Conservation (phyloP, 2,113 vertebrate species). For the Pterophyllum scalare region DNA sequence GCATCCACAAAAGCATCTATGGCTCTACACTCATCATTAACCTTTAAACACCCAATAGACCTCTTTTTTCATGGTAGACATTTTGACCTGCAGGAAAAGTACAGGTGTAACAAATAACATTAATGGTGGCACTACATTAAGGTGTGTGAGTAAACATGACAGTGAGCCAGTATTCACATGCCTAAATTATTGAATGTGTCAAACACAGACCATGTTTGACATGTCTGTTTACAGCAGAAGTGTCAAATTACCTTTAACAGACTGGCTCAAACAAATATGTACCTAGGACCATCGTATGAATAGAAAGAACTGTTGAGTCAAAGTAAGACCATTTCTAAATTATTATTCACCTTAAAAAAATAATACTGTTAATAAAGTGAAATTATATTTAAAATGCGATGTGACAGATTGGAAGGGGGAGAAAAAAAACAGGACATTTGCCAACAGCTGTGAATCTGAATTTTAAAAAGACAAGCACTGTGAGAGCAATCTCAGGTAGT, state of each 20-base stretch:
- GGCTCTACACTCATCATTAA: slow-evolving; percentile 49
- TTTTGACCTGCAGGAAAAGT: slow-evolving; percentile 41
- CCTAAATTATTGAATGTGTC: neutral
- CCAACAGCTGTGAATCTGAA: neutral
- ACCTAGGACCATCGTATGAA: neutral
- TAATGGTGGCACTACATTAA: slow-evolving; percentile 21
- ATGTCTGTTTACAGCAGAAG: slow-evolving; percentile 14
- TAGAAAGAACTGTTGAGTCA: neutral
- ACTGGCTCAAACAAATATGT: neutral
- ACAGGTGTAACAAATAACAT: slow-evolving; percentile 48
- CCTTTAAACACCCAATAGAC: slow-evolving; percentile 54
- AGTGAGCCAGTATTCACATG: neutral
- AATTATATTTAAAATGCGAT: neutral
- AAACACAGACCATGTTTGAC: neutral
- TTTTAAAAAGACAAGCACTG: neutral
- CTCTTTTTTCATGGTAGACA: slow-evolving; percentile 46
- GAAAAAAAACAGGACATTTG: neutral
- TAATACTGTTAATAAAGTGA: neutral
- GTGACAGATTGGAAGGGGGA: neutral
- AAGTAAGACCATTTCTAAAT: neutral
- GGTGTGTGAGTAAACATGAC: neutral
- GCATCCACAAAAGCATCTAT: slow-evolving; percentile 25
- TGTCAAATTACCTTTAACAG: neutral
- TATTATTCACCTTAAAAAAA: neutral
- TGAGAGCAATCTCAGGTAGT: slow-evolving; percentile 2